These are phyloP conservation scores for Argopecten irradians DNA, from an alignment of 1,140 invertebrate genomes.

Conservation along the genomic window DNA sequence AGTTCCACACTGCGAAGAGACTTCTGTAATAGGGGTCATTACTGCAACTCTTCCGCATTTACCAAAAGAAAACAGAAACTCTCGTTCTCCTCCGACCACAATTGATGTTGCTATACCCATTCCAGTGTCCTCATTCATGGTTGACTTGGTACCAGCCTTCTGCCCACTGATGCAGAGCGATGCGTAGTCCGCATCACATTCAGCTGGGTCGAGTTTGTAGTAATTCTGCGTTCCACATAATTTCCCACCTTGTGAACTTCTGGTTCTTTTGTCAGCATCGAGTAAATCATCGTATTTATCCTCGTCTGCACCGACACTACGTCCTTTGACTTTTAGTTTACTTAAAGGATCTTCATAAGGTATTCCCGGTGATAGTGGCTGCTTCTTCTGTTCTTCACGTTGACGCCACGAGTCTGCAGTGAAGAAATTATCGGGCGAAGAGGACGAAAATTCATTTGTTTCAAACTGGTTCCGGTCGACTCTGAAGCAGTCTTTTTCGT, in stretches of 20 bases:
- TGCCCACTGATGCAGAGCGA: background rate
- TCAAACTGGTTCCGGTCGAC: constrained; percentile 5
- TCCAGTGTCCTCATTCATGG: background rate
- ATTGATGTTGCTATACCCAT: background rate
- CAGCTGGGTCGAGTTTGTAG: background rate
- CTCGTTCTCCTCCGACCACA: background rate
- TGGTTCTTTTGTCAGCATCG: background rate
- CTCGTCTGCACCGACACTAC: background rate
- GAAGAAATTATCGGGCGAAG: background rate
- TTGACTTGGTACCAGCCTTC: background rate
- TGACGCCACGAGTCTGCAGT: background rate
- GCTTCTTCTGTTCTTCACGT: background rate
- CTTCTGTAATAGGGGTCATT: background rate
- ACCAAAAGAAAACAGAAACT: constrained; percentile 5
- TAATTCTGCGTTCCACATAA: background rate
- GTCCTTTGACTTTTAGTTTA: background rate
- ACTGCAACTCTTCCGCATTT: background rate
- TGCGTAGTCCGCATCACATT: background rate
- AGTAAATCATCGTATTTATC: background rate
- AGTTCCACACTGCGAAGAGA: background rate
- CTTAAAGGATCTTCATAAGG: background rate
- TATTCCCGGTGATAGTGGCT: background rate
- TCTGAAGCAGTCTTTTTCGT: background rate
- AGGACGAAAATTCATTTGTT: background rate
- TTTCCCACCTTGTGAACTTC: background rate